Base-by-base conservation (phyloP, 2,797 vertebrate genomes). In the Gadopsis bispinosus region DNA sequence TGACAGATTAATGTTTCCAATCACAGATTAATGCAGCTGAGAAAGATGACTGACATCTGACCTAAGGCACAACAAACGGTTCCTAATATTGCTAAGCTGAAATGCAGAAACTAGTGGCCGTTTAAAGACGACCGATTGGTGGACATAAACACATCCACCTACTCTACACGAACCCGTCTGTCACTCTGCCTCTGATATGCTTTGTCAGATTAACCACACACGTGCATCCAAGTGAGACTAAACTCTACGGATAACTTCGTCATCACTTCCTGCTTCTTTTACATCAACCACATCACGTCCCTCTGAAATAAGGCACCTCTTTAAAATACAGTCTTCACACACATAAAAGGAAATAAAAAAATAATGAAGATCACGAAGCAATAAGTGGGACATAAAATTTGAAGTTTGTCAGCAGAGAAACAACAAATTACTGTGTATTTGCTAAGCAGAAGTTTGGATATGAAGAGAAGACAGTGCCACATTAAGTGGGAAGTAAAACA, bases 371-470 rank as follows among this genome's bases (percentile, higher is more conserved):
- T 48, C 47, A 75, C 1, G 2, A 73, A 81, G 54, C 31, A 59
- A 69, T 0, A 64, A 47, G 67, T 35, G 4, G 17, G 45, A 70
- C 22, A 35, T 16, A 39, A 48, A 41, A 60, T 43, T 29, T 43
- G 47, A 73, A 47, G 53, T 61, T 75, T 76, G 75, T 48, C 33
- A 61, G 61, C 75, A 20, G 75, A 81, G 73, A 83, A 78, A 79
- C 51, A 77, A 66, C 65, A 75, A 51, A 35, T 79, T 37, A 55
- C 26, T 26, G 26, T 26, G 26, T 69, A 45, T 75, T 76, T 65
- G 26, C 60, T 14, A 68, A 68, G 37, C 31, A 77, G 71, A 74
- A 37, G 8, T 39, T 66, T 62, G 62, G 78, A 70, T 76, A 50
- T 48, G 85, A 50, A 68, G 65, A 53, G 62, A 68, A 47, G 60